Evolutionary conservation across 2,113 vertebrate species (phyloP), one percentile per base, ranked within the genome.

Genomic region (Oryzias melastigma): DNA sequence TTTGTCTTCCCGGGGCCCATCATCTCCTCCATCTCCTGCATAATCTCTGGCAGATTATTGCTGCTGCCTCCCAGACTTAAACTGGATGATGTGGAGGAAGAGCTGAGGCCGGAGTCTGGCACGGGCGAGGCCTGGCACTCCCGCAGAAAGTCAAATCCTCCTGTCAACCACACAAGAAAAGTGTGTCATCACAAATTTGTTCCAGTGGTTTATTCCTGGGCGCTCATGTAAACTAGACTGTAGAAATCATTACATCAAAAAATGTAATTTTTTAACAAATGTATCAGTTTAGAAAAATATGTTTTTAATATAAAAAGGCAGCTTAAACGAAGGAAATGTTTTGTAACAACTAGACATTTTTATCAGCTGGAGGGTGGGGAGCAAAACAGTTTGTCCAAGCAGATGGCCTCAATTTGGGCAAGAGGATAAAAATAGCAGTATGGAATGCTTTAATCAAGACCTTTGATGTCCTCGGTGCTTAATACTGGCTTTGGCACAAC

Each of bases 71-170:
- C 95, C 61, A 98, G 91, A 40, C 97, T 99, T 85, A 98, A 92
- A 73, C 96, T 98, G 88, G 97, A 99, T 0, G 95, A 97, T 7
- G 96, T 96, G 13, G 96, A 98, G 7, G 96, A 98, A 54, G 95
- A 98, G 73, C 95, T 98, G 56, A 98, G 85, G 1, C 96, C 96
- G 0, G 97, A 99, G 89, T 99, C 97, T 40, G 95, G 94, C 59
- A 95, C 94, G 0, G 96, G 96, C 49, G 96, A 98, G 0, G 91
- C 91, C 89, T 97, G 95, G 76, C 94, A 86, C 81, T 99, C 97
- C 65, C 94, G 88, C 57, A 99, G 89, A 85, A 99, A 98, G 89
- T 99, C 96, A 60, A 94, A 93, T 60, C 93, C 95, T 94, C 70
- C 85, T 85, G 69, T 51, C 19, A 12, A 58, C 17, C 58, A 61